phyloP scores from a whole-genome alignment of 1,140 invertebrate species.

The Aradophagus sp. region DNA sequence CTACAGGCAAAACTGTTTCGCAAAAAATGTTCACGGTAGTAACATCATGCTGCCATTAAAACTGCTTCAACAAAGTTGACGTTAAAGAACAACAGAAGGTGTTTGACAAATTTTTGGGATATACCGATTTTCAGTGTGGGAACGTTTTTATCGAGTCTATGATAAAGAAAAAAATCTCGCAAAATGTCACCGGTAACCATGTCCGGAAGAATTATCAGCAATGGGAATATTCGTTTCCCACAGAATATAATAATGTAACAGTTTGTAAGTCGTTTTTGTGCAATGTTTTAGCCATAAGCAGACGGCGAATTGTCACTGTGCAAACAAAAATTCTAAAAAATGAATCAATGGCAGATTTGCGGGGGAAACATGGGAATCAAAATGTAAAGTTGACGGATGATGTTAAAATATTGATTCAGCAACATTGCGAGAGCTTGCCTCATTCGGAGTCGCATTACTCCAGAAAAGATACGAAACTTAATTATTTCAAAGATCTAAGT shows the following conservation, averaged over 20 bases:
- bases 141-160: constrained; percentile 7
- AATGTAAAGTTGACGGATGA: constrained; percentile 18
- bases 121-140: constrained; percentile 8
- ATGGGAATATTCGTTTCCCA: constrained; percentile 17
- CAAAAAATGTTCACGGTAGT: constrained; percentile 6
- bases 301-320: constrained; percentile 3
- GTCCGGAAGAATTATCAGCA: neutral
- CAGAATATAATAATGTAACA: constrained; percentile 5
- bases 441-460: constrained; percentile 3
- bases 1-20: constrained; percentile 2
- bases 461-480: neutral
- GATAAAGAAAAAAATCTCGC: constrained; percentile 6
- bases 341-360: constrained; percentile 7
- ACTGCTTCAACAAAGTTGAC: constrained; percentile 12
- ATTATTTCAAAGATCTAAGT: neutral
- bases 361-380: constrained; percentile 20
- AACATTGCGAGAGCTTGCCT: neutral
- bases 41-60: neutral
- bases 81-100: constrained; percentile 4
- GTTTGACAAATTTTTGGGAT: neutral
- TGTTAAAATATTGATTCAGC: constrained; percentile 3
- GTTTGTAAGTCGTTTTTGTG: constrained; percentile 12
- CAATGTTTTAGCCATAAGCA: constrained; percentile 1
- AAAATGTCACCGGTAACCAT: constrained; percentile 5
- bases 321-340: constrained; percentile 9